These are phyloP conservation scores for Aporophyla lueneburgensis DNA, from an alignment of 2,888 invertebrate species.

Conservation along the genomic window DNA sequence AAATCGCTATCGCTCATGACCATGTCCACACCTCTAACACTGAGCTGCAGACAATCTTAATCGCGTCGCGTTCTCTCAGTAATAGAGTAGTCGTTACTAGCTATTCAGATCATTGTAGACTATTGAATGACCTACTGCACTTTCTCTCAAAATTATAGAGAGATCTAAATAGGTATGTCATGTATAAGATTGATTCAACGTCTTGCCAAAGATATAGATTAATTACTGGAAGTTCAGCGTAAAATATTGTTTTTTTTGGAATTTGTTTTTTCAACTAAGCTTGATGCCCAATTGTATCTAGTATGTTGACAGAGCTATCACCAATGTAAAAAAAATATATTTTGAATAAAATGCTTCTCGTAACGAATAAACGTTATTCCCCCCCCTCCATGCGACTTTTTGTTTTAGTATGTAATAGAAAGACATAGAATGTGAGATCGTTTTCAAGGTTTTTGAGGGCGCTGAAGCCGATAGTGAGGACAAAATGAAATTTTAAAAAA, in stretches of 20 bases:
- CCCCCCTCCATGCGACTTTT: no score
- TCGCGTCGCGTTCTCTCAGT: slow-evolving; percentile 16
- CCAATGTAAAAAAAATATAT: no score
- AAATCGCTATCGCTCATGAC: slow-evolving; percentile 9
- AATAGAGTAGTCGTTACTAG: slow-evolving; percentile 18
- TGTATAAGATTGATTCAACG: not conserved
- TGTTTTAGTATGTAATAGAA: no score
- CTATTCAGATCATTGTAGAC: slow-evolving; percentile 4
- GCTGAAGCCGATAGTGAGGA: no score
- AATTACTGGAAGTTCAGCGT: not conserved
- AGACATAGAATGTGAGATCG: no score
- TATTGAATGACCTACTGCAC: slow-evolving; percentile 17
- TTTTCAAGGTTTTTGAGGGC: no score
- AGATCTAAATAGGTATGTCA: not conserved
- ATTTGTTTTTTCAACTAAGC: not conserved
- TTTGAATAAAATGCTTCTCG: no score
- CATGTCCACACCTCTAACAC: not conserved
- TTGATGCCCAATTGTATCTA: not conserved
- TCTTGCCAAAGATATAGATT: not conserved
- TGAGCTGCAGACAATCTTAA: slow-evolving; percentile 40
- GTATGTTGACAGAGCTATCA: not conserved
- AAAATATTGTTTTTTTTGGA: not conserved
- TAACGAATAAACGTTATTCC: no score
- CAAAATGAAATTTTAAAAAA: no score
- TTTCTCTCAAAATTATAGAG: not conserved